phyloP scores from a whole-genome alignment of 2,888 invertebrate genomes.

The Galeruca laticollis region DNA sequence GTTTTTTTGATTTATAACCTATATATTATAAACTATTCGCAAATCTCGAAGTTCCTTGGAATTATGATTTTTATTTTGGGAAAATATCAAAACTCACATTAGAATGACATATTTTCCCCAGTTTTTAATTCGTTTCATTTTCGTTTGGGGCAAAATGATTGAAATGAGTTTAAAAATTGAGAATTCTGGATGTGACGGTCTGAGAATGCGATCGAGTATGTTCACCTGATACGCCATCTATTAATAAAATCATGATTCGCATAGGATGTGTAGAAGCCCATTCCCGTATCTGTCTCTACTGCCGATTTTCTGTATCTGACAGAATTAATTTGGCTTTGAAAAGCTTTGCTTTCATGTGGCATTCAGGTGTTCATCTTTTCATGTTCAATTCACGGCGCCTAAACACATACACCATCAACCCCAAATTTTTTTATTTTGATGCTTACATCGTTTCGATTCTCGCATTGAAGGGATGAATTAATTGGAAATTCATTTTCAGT shows the following conservation, averaged over 20 bases:
- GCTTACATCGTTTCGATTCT: conserved; percentile 24
- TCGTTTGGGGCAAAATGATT: conserved; percentile 46
- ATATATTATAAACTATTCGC: no score
- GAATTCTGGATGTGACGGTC: conserved; percentile 57
- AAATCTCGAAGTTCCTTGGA: no score
- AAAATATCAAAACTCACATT: no score
- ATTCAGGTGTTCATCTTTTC: conserved; percentile 54
- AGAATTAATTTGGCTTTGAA: conserved; percentile 60
- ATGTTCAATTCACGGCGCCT: conserved; percentile 46
- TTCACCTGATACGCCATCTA: conserved; percentile 57
- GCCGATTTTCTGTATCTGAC: conserved; percentile 55
- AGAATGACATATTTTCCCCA: no score
- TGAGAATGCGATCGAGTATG: conserved; percentile 55
- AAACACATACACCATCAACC: conserved; percentile 33
- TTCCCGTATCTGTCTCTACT: conserved; percentile 41
- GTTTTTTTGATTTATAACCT: no score
- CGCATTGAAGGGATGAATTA: conserved; percentile 29
- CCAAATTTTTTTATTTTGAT: conserved; percentile 35
- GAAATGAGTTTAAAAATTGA: conserved; percentile 57
- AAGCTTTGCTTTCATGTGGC: conserved; percentile 55
- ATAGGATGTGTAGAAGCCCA: conserved; percentile 43
- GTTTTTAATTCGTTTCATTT: conserved; percentile 19
- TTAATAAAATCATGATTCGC: conserved; percentile 60
- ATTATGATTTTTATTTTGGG: no score
- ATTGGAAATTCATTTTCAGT: conserved; percentile 35